Conservation (phyloP, 2,797 vertebrate species). For the Darevskia mixta region DNA sequence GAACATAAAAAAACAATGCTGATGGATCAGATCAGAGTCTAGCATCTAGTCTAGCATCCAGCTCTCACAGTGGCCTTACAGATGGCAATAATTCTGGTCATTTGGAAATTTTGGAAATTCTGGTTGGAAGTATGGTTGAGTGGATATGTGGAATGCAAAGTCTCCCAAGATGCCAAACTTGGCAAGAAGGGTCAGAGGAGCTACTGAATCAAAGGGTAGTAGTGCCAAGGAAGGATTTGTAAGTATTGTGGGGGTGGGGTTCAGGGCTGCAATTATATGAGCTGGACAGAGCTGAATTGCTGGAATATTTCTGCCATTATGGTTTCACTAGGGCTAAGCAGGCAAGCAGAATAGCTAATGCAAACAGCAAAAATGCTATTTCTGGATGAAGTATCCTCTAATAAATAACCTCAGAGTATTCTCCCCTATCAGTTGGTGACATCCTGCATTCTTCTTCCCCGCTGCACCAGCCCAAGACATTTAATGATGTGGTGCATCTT, state of each 20-base stretch:
- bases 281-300: fast-evolving
- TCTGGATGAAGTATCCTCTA: conserved; percentile 77
- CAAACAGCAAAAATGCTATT: conserved; percentile 79
- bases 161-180: neutral
- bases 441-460: conserved; percentile 77
- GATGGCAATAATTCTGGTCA: neutral
- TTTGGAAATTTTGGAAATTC: neutral
- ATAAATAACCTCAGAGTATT: conserved; percentile 79
- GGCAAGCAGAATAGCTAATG: conserved; percentile 52
- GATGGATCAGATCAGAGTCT: too few relatives aligned
- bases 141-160: neutral
- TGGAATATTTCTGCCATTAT: neutral
- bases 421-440: conserved; percentile 79
- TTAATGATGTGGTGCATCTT: conserved; percentile 80
- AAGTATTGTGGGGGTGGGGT: neutral
- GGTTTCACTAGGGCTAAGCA: conserved; percentile 23
- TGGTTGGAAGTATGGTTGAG: neutral
- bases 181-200: neutral
- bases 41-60: too few relatives aligned
- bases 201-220: too few relatives aligned
- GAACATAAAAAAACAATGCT: too few relatives aligned
- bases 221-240: neutral
- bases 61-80: too few relatives aligned
- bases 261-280: neutral
- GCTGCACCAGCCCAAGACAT: conserved; percentile 77